These are phyloP conservation scores for Coregonus ussuriensis DNA, from an alignment of 2,797 vertebrate species.

Conservation along the genomic window DNA sequence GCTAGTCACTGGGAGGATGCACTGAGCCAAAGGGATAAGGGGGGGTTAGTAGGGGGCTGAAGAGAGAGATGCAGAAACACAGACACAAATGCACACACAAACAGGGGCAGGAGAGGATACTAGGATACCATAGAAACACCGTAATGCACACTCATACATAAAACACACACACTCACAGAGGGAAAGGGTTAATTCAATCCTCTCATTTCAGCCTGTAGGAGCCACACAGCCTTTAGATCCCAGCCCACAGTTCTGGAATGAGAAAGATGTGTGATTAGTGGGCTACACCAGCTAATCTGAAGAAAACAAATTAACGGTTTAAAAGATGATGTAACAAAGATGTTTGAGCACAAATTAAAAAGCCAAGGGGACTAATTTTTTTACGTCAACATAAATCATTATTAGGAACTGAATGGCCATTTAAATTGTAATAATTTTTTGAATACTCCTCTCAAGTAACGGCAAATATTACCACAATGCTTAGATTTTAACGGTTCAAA, in stretches of 20 bases:
- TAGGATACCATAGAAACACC: not conserved
- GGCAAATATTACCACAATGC: not conserved
- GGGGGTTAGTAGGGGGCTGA: not conserved
- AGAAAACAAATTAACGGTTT: slow-evolving; percentile 48
- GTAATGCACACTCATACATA: not conserved
- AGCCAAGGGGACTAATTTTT: slow-evolving; percentile 1
- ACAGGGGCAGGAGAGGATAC: not conserved
- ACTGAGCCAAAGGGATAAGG: not conserved
- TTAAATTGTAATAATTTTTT: slow-evolving; percentile 23
- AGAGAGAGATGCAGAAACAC: not conserved
- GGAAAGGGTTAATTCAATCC: slow-evolving; percentile 27
- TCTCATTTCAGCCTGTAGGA: slow-evolving; percentile 21
- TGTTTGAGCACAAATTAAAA: slow-evolving; percentile 27
- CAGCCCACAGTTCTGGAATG: slow-evolving; percentile 42
- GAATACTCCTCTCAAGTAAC: slow-evolving; percentile 9
- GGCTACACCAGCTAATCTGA: slow-evolving; percentile 42
- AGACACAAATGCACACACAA: slow-evolving; percentile 6
- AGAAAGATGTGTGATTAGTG: slow-evolving; percentile 36
- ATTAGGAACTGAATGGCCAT: slow-evolving; percentile 34
- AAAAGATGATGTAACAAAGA: slow-evolving; percentile 43
- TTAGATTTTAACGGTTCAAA: not conserved
- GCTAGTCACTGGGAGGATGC: slow-evolving; percentile 1
- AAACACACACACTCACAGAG: slow-evolving; percentile 15
- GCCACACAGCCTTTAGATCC: slow-evolving; percentile 31
- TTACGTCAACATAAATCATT: slow-evolving; percentile 35